These are phyloP conservation scores for Acanthosepion lycidas DNA, from an alignment of 2,888 invertebrate genomes.

Conservation along the genomic window DNA sequence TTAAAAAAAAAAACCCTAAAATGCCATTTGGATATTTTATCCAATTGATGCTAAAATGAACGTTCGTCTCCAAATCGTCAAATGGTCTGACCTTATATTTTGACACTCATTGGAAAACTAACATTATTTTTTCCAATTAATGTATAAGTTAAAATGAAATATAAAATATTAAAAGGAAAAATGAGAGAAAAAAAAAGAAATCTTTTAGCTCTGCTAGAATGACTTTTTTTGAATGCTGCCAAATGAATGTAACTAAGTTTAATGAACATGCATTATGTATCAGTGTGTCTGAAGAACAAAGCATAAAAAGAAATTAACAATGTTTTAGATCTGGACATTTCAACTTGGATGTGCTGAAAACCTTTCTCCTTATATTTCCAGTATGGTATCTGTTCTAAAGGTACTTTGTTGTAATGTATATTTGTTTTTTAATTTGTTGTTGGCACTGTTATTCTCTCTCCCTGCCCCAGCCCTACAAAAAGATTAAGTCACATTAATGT, in stretches of 20 bases:
- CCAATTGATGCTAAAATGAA: background rate
- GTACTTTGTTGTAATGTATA: conserved; percentile 42
- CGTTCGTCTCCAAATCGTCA: background rate
- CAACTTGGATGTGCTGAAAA: conserved; percentile 37
- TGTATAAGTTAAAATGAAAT: background rate
- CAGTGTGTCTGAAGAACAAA: background rate
- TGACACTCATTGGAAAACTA: conserved; percentile 34
- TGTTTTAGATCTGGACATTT: conserved; percentile 35
- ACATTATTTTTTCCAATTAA: conserved; percentile 8
- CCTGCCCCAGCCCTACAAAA: background rate
- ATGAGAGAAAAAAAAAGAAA: background rate
- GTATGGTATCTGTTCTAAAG: conserved; percentile 46
- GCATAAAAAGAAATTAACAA: conserved; percentile 8
- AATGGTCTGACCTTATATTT: background rate
- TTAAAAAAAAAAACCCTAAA: background rate
- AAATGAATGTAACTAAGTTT: background rate
- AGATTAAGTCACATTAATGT: background rate
- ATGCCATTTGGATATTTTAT: background rate
- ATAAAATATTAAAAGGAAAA: conserved; percentile 8
- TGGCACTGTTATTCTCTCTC: conserved; percentile 24
- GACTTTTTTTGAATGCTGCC: conserved; percentile 34
- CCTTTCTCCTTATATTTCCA: conserved; percentile 37
- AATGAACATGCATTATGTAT: conserved; percentile 20
- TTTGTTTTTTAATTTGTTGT: conserved; percentile 24
- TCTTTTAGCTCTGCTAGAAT: conserved; percentile 39